Conservation (phyloP, 2,113 vertebrate genomes). For the Bufo bufo region DNA sequence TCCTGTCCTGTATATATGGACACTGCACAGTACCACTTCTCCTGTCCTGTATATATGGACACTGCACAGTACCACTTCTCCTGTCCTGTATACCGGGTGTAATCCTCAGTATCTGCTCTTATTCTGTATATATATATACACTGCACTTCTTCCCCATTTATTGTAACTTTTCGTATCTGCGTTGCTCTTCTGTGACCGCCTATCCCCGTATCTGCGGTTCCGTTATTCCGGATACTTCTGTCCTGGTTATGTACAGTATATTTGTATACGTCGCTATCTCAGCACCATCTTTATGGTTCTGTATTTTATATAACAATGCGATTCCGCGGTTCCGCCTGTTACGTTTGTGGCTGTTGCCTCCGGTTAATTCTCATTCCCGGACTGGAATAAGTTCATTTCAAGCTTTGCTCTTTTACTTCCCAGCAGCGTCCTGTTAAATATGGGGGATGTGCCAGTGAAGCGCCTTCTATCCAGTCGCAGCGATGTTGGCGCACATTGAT, state of each 20-base stretch:
- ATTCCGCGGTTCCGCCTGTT: constrained; percentile 67
- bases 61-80: too few species aligned
- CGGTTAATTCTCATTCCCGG: constrained; percentile 72
- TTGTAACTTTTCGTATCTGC: too few species aligned
- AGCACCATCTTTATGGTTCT: constrained; percentile 58
- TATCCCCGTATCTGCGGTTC: background rate
- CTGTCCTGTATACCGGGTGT: too few species aligned
- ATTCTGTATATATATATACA: too few species aligned
- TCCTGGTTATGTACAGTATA: background rate
- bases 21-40: too few species aligned
- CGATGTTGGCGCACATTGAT: constrained; percentile 82
- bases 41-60: too few species aligned
- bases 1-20: too few species aligned
- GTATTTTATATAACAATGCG: constrained; percentile 55
- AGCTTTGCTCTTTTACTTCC: constrained; percentile 75
- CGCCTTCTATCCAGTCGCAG: constrained; percentile 79
- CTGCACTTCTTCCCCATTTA: too few species aligned
- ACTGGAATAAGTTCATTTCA: constrained; percentile 78
- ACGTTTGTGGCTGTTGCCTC: constrained; percentile 64
- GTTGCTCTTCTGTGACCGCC: too few species aligned
- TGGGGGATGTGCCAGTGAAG: constrained; percentile 72
- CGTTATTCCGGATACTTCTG: too few species aligned
- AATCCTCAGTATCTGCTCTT: too few species aligned
- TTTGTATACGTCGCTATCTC: background rate
- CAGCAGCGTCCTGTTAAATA: constrained; percentile 75